Conservation (phyloP, 2,113 vertebrate species). For the Hippocampus abdominalis region DNA sequence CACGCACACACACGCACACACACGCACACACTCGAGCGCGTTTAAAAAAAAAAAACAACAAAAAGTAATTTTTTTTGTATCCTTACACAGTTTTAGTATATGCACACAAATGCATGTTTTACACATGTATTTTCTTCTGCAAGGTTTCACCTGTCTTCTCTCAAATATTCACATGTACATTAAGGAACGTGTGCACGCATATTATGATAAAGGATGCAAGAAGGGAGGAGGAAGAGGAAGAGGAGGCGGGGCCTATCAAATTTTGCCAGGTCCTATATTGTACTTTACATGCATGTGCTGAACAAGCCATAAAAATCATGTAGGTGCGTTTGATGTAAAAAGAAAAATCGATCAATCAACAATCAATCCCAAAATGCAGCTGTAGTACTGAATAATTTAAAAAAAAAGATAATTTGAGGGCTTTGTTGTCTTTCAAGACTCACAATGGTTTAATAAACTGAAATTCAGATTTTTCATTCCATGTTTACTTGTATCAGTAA, state of each 20-base stretch:
- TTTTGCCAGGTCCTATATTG: constrained; percentile 37
- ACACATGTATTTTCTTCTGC: not conserved
- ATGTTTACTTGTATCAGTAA: not conserved
- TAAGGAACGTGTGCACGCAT: not conserved
- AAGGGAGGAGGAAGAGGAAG: constrained; percentile 27
- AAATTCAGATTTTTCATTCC: not conserved
- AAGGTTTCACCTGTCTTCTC: not conserved
- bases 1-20: not conserved
- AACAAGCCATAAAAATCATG: not conserved
- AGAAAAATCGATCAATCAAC: not conserved
- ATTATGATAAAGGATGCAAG: constrained; percentile 8
- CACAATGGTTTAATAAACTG: not conserved
- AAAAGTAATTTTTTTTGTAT: too few relatives aligned
- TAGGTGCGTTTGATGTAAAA: not conserved
- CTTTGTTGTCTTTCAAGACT: not conserved
- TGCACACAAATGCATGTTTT: too few relatives aligned
- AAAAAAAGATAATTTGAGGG: not conserved
- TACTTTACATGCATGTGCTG: not conserved
- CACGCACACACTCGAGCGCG: not conserved
- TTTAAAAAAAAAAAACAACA: too few relatives aligned
- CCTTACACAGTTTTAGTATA: too few relatives aligned
- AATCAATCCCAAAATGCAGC: not conserved
- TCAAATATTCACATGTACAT: not conserved
- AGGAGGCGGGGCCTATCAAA: constrained; percentile 56
- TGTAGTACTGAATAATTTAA: not conserved